Base-by-base conservation (phyloP, 2,888 invertebrate genomes). In the Rhagonycha fulva region DNA sequence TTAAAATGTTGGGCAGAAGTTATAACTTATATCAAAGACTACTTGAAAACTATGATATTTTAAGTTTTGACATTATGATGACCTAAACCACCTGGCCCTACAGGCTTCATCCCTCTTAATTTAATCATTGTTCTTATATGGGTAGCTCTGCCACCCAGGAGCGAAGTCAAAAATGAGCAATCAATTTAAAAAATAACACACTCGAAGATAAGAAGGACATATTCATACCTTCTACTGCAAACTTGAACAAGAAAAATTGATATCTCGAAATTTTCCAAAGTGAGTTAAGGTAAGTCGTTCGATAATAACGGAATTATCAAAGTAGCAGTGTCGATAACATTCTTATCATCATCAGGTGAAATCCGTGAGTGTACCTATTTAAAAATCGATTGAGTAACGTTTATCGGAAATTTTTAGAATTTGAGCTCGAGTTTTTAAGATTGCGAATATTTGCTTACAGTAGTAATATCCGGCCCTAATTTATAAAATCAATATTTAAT, bases 11-110 rank as follows among this genome's bases (percentile, higher is more conserved):
- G 11, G 62, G 62, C 62, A 71, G 62, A 26, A 71, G 62, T 63
- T 62, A 28, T 71, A 71, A 71, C 30, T 71, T 63, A 71, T 62
- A 26, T 11, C 26, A 12, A 66, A 0, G 71, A 71, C 71, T 71
- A 71, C 71, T 71, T 23, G 62, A 63, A 71, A 62, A 71, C 61
- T 71, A 70, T 62, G 71, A 71, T 62, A 62, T 71, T 62, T 62
- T 19, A 62, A 62, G 26, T 62, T 62, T 71, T 71, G 14, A 19
- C 23, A 66, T 70, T 47, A 70, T 24, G 70, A 70, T 24, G 70
- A 14, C 24, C 12, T 7, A 23, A 62, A 62, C 28, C 71, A 71
- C 62, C 71, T 71, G 71, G 71, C 71, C 71, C 71, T 28, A 19
- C 26, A 12, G 71, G 62, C 30, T 71, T 24, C 71, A 61, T 14